Base-by-base conservation (phyloP, 1,140 invertebrate genomes). In the Yoshiicerus persimilis region DNA sequence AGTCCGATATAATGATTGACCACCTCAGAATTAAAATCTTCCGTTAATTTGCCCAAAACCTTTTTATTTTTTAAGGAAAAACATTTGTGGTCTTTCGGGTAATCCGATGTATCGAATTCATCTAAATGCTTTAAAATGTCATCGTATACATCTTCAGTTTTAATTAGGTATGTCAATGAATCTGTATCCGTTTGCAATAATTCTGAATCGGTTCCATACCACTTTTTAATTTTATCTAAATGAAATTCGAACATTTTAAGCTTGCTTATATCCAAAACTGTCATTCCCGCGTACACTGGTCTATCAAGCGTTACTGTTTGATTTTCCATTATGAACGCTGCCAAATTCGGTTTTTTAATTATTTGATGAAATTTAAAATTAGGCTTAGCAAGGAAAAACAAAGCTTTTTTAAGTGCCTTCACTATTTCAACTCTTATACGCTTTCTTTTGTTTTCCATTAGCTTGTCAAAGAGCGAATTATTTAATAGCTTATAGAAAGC, bases 21-120 rank as follows among this genome's bases (percentile, higher is more conserved):
- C 0, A 77, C 13, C 2, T 34, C 20, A 6, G 11, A 10, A 4
- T 36, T 36, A 75, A 36, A 87, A 91, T 94, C 93, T 92, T 93
- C 93, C 91, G 93, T 94, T 89, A 94, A 92, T 91, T 93, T 92
- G 9, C 93, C 93, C 6, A 93, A 30, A 5, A 93, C 92, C 89
- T 94, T 94, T 90, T 93, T 93, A 89, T 94, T 93, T 56, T 86
- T 86, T 85, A 84, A 80, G 13, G 91, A 89, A 77, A 38, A 88
- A 13, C 88, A 66, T 25, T 34, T 25, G 47, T 88, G 84, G 41
- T 89, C 20, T 83, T 13, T 0, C 27, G 84, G 84, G 41, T 88
- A 88, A 47, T 87, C 86, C 34, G 66, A 83, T 3, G 64, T 86
- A 41, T 89, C 89, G 36, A 89, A 89, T 20, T 83, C 30, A 3